Conservation (phyloP, 2,113 vertebrate species). For the Microcebus ravelobensis region DNA sequence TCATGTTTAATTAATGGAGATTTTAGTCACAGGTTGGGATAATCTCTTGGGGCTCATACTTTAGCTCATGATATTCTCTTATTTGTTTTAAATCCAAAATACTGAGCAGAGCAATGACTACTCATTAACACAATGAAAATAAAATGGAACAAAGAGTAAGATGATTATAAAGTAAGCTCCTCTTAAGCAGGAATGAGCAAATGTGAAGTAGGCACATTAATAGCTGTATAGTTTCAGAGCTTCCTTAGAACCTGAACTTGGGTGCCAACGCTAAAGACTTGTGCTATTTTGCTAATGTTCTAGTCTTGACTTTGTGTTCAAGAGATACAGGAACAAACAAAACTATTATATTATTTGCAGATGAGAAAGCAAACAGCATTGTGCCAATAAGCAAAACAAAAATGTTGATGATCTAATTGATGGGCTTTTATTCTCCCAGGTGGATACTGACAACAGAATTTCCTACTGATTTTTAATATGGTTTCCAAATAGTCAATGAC, state of each 20-base stretch:
- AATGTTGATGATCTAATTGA: neutral
- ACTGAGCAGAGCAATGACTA: neutral
- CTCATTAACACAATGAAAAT: neutral
- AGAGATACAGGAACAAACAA: neutral
- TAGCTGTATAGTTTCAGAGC: fast-evolving
- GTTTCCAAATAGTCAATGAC: neutral
- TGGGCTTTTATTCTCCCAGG: neutral
- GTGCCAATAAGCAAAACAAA: neutral
- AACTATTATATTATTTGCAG: neutral
- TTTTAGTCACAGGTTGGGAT: neutral
- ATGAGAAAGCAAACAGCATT: neutral
- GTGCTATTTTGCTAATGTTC: neutral
- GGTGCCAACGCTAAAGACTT: neutral
- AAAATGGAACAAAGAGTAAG: neutral
- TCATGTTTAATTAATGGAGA: conserved; percentile 19
- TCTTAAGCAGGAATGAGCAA: neutral
- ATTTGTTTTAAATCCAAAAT: conserved; percentile 9
- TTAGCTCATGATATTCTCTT: neutral
- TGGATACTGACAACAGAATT: neutral
- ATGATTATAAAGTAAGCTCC: neutral
- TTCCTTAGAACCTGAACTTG: neutral
- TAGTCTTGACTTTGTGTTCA: neutral
- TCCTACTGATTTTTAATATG: conserved; percentile 31
- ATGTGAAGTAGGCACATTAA: neutral
- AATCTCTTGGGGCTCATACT: neutral